Conservation (phyloP, 2,888 invertebrate species). For the Drosophila pseudotalamancana region DNA sequence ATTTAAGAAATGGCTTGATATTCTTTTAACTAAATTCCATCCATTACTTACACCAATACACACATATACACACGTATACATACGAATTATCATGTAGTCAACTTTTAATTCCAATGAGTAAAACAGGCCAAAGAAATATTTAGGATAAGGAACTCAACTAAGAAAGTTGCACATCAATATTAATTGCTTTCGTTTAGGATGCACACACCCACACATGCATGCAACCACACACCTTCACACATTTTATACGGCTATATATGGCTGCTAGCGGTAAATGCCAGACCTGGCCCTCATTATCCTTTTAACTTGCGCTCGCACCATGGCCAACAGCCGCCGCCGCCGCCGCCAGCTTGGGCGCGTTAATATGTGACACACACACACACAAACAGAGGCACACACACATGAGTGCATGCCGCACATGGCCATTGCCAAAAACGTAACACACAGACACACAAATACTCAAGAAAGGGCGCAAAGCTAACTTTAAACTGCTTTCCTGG, state of each 20-base stretch:
- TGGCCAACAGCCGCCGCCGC: slow-evolving; percentile 47
- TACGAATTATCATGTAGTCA: too few relatives aligned
- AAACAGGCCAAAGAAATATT: not conserved
- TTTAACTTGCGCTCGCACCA: slow-evolving; percentile 69
- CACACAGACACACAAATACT: slow-evolving; percentile 33
- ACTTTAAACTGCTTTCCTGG: slow-evolving; percentile 70
- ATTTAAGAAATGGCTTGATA: too few relatives aligned
- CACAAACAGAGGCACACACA: slow-evolving; percentile 4
- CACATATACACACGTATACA: too few relatives aligned
- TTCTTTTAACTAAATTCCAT: too few relatives aligned
- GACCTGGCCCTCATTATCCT: slow-evolving; percentile 77
- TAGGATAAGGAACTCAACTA: slow-evolving; percentile 7
- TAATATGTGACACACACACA: slow-evolving; percentile 44
- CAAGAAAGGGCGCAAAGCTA: slow-evolving; percentile 45
- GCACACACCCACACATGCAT: slow-evolving; percentile 6
- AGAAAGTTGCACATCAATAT: slow-evolving; percentile 47
- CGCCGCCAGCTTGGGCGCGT: slow-evolving; percentile 57
- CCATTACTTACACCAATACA: too few relatives aligned
- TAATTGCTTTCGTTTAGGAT: slow-evolving; percentile 50
- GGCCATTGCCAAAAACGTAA: slow-evolving; percentile 50
- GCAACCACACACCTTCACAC: not conserved
- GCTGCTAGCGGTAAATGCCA: slow-evolving; percentile 67
- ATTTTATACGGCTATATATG: slow-evolving; percentile 42
- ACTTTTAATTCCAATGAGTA: too few relatives aligned
- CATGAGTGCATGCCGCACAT: slow-evolving; percentile 31